A percentile compares a stretch with the other conserved stretches of the same genome.
Conservation (phyloP, 2,888 invertebrate genomes). For the Cantharis rufa region DNA sequence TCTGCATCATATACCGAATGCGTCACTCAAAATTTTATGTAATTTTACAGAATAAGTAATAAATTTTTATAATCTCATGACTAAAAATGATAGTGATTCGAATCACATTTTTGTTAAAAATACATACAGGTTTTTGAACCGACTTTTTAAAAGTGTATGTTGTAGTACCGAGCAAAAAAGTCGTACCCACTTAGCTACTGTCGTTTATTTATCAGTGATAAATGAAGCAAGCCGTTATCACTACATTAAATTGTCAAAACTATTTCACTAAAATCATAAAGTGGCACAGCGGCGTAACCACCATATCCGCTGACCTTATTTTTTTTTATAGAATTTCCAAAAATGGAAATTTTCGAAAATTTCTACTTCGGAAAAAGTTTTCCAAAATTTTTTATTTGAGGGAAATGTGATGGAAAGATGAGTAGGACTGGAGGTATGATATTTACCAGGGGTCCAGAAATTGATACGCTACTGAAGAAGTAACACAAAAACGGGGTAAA, state of each 20-base stretch:
- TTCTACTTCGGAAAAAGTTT: not conserved
- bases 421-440: not conserved
- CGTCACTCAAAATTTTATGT: not conserved
- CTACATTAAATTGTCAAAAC: constrained; percentile 31
- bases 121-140: constrained; percentile 19
- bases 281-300: not conserved
- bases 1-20: not conserved
- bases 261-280: constrained; percentile 15
- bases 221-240: constrained; percentile 28
- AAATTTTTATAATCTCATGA: not conserved
- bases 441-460: not conserved
- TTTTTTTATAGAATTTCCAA: not conserved
- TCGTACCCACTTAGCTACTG: constrained; percentile 10
- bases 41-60: not conserved
- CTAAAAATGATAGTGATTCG: not conserved
- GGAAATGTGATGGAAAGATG: not conserved
- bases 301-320: not conserved
- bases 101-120: not conserved
- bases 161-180: constrained; percentile 5
- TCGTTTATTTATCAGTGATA: constrained; percentile 24
- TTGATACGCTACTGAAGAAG: not conserved
- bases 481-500: not conserved
- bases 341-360: not conserved
- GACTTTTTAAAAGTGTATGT: constrained; percentile 5
- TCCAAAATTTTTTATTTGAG: not conserved